Percentiles rank a stretch among this genome's conserved stretches.
Evolutionary conservation across 2,797 vertebrate genomes (phyloP).

Genomic region (Ctenopoma multispine): DNA sequence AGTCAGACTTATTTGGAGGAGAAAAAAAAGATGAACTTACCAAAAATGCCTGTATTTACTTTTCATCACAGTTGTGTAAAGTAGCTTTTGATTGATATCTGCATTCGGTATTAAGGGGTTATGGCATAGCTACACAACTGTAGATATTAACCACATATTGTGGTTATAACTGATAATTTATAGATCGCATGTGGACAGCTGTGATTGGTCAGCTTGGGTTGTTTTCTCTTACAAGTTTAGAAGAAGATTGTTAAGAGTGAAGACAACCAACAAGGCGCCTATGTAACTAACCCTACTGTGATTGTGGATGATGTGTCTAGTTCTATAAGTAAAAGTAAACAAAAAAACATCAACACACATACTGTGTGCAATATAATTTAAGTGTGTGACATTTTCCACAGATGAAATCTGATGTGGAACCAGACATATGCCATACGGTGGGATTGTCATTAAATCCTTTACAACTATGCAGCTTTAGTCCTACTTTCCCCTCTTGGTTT

Average conservation of each 20-base stretch:
- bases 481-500: constrained; percentile 13
- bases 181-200: too few relatives aligned
- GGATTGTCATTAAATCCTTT: background rate
- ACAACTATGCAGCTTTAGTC: background rate
- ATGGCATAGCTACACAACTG: too few relatives aligned
- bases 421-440: too few relatives aligned
- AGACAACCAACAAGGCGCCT: background rate
- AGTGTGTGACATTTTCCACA: background rate
- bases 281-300: background rate
- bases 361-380: background rate
- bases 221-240: too few relatives aligned
- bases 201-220: too few relatives aligned
- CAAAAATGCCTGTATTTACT: too few relatives aligned
- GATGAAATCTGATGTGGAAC: background rate
- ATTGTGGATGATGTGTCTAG: background rate
- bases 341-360: background rate
- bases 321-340: background rate
- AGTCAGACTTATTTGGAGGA: background rate
- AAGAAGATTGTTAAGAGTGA: background rate
- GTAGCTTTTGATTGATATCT: too few relatives aligned
- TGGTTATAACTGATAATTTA: too few relatives aligned
- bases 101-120: too few relatives aligned
- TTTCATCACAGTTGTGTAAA: too few relatives aligned
- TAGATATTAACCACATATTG: too few relatives aligned
- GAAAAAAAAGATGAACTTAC: background rate